A percentile compares a stretch with the other conserved stretches of the same genome.
Evolutionary conservation across 2,113 vertebrate species (phyloP).

Genomic region (Leucoraja erinaceus): DNA sequence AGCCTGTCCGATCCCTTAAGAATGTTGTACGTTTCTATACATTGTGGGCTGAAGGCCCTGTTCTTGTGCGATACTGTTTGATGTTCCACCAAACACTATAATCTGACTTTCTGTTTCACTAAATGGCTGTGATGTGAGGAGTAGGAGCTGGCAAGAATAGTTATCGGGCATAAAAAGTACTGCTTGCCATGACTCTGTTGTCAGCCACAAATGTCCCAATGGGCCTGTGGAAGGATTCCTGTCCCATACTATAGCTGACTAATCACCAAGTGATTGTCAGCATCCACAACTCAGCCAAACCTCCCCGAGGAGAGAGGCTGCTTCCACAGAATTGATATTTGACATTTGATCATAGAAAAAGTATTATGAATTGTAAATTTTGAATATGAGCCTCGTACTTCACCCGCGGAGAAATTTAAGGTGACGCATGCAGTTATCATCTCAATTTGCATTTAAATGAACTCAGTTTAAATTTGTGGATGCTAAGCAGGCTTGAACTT

Average conservation of each 20-base stretch:
- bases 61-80: too few relatives aligned
- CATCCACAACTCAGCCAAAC: background rate
- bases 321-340: constrained; percentile 4
- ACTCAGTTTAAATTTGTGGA: background rate
- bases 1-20: too few relatives aligned
- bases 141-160: background rate
- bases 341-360: background rate
- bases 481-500: background rate
- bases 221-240: background rate
- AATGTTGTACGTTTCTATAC: too few relatives aligned
- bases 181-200: background rate
- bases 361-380: background rate
- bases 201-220: background rate
- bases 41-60: too few relatives aligned
- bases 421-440: background rate
- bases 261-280: background rate
- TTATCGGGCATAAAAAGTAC: background rate
- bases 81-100: background rate
- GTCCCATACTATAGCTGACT: background rate
- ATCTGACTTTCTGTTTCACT: background rate
- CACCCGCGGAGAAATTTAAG: background rate
- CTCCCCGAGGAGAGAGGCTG: background rate
- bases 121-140: background rate
- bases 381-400: background rate
- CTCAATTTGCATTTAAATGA: background rate